Percentiles rank a stretch among this genome's conserved stretches.
Evolutionary conservation across 2,888 invertebrate genomes (phyloP).

Genomic region (Sipunculus nudus): DNA sequence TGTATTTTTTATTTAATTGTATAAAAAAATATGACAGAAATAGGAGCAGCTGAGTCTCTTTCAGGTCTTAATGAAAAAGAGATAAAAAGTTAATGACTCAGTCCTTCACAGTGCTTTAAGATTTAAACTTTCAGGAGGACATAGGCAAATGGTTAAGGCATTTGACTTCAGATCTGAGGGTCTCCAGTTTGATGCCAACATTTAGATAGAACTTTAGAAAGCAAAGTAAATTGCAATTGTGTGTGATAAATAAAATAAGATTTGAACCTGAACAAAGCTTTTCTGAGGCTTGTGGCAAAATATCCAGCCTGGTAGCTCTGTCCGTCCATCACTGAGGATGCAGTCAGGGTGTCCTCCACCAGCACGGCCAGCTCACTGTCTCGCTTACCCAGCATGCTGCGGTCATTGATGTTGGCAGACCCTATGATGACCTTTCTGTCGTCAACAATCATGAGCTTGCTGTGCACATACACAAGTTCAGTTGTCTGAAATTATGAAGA

Average conservation of each 20-base stretch:
- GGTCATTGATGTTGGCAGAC: slow-evolving; percentile 97
- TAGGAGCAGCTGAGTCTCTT: too few species aligned
- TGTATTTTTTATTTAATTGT: background rate
- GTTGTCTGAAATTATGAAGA: slow-evolving; percentile 76
- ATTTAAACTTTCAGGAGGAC: too few species aligned
- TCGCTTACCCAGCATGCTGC: slow-evolving; percentile 91
- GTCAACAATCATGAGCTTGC: slow-evolving; percentile 94
- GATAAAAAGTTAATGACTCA: too few species aligned
- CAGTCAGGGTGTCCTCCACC: slow-evolving; percentile 75
- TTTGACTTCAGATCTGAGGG: too few species aligned
- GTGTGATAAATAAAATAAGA: too few species aligned
- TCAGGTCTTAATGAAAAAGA: too few species aligned
- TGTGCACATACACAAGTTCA: slow-evolving; percentile 96
- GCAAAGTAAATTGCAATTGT: too few species aligned
- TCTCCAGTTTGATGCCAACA: too few species aligned
- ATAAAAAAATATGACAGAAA: too few species aligned
- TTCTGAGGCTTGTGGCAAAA: slow-evolving; percentile 85
- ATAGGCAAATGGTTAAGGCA: too few species aligned
- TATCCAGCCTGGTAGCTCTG: slow-evolving; percentile 82
- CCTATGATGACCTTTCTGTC: slow-evolving; percentile 93
- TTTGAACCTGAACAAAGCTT: slow-evolving; percentile 81
- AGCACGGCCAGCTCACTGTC: slow-evolving; percentile 91
- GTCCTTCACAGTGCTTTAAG: too few species aligned
- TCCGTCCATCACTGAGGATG: slow-evolving; percentile 78
- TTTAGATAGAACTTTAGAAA: too few species aligned